These are phyloP conservation scores for Aphis craccivora DNA, from an alignment of 1,140 invertebrate species.

Conservation along the genomic window DNA sequence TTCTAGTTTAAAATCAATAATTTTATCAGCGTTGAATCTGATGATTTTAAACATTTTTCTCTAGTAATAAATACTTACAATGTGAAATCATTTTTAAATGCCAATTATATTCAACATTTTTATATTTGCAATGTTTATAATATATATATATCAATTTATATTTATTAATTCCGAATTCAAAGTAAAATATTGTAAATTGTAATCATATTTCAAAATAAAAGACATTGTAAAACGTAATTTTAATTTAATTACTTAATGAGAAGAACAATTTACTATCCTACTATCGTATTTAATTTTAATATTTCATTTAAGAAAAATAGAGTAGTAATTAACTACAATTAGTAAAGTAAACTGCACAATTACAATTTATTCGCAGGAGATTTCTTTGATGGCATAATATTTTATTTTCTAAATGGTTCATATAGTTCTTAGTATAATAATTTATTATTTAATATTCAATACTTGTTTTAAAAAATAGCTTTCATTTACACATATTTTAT, in stretches of 20 bases:
- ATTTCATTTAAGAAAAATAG: background rate
- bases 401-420: background rate
- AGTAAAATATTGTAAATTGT: background rate
- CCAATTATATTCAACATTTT: background rate
- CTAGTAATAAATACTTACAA: background rate
- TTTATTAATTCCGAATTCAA: background rate
- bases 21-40: no score
- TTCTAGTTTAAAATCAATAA: no score
- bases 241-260: background rate
- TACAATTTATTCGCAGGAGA: background rate
- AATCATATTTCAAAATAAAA: background rate
- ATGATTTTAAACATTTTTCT: no score
- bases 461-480: background rate
- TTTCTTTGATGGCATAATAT: background rate
- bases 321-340: background rate
- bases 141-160: background rate
- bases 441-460: background rate
- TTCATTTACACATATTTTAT: background rate
- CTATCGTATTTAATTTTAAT: background rate
- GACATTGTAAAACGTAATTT: background rate
- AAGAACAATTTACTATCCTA: background rate
- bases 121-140: background rate
- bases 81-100: background rate
- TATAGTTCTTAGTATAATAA: background rate
- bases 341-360: background rate